These are phyloP conservation scores for Halyomorpha halys DNA, from an alignment of 1,140 invertebrate species.

Conservation along the genomic window DNA sequence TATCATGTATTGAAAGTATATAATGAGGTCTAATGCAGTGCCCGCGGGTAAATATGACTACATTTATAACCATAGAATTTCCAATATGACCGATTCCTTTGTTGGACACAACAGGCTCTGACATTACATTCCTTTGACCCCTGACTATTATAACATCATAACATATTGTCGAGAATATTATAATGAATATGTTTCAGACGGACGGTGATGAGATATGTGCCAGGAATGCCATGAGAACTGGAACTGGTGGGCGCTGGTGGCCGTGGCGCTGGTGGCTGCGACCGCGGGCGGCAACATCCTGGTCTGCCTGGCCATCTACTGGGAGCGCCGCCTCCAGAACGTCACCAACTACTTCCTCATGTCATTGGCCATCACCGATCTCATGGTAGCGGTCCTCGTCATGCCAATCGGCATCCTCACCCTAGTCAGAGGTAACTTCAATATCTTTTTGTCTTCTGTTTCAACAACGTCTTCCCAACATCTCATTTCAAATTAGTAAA, in stretches of 20 bases:
- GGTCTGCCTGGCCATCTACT: slow-evolving; percentile 82
- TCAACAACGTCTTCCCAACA: too few species aligned
- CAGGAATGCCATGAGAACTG: slow-evolving; percentile 43
- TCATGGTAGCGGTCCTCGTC: slow-evolving; percentile 82
- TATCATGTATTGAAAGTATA: too few species aligned
- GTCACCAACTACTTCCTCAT: slow-evolving; percentile 95
- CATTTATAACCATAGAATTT: too few species aligned
- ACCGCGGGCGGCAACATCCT: slow-evolving; percentile 88
- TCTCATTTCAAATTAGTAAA: too few species aligned
- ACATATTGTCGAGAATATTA: too few species aligned
- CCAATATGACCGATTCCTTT: too few species aligned
- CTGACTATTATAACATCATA: too few species aligned
- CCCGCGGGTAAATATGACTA: too few species aligned
- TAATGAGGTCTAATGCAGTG: too few species aligned
- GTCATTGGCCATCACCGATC: slow-evolving; percentile 88
- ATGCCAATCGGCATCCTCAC: slow-evolving; percentile 82
- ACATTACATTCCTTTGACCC: too few species aligned
- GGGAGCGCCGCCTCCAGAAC: slow-evolving; percentile 80
- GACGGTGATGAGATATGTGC: slow-evolving; percentile 12
- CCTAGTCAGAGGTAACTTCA: slow-evolving; percentile 56
- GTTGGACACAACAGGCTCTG: too few species aligned
- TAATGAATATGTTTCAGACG: not conserved
- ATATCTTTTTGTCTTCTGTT: not conserved
- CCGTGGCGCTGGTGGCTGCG: slow-evolving; percentile 63
- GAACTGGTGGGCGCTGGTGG: slow-evolving; percentile 58